Conservation (phyloP, 2,888 invertebrate genomes). For the Perizoma affinitatum region DNA sequence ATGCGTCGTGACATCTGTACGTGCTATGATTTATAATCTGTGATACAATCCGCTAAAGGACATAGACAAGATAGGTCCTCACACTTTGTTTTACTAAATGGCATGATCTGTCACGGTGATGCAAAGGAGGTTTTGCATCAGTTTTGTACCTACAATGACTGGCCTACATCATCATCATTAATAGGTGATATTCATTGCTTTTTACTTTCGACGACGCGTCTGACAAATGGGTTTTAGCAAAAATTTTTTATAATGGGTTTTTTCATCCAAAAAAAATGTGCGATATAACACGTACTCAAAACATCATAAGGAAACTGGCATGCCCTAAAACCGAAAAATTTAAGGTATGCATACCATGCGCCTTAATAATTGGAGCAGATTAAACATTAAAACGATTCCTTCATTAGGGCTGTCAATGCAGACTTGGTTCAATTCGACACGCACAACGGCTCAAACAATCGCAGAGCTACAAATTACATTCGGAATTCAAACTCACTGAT, state of each 20-base stretch:
- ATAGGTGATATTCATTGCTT: no score
- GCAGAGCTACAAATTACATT: slow-evolving; percentile 69
- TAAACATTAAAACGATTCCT: slow-evolving; percentile 4
- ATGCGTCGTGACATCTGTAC: slow-evolving; percentile 10
- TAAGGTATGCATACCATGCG: no score
- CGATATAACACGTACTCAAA: no score
- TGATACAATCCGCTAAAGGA: slow-evolving; percentile 12
- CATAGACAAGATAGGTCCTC: slow-evolving; percentile 3
- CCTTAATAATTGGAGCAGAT: no score
- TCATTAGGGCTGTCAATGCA: slow-evolving; percentile 8
- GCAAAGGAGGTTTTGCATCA: background rate
- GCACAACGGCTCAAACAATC: slow-evolving; percentile 56
- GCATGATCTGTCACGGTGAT: background rate
- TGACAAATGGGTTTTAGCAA: no score
- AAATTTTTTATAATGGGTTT: no score
- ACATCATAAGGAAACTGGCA: no score
- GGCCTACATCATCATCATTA: background rate
- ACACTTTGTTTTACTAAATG: background rate
- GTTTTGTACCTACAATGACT: background rate
- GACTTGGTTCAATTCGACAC: slow-evolving; percentile 12
- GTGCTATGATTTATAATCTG: slow-evolving; percentile 20
- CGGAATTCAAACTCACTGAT: slow-evolving; percentile 74
- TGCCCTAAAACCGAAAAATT: no score
- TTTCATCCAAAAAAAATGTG: no score
- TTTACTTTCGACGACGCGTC: no score